Base-by-base conservation (phyloP, 2,113 vertebrate species). In the Cnemophilus loriae region DNA sequence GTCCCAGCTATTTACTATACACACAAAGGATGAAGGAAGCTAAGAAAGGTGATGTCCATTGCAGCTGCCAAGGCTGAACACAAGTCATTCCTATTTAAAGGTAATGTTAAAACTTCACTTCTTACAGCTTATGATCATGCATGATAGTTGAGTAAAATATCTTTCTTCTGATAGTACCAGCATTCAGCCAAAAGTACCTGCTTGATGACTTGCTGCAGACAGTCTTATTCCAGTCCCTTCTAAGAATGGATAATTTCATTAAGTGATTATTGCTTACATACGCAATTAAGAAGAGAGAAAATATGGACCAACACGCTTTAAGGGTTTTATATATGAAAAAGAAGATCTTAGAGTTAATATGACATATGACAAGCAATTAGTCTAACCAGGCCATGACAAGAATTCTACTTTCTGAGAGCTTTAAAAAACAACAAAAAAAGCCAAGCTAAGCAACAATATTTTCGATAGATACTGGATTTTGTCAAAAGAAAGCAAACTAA, bases 181-280 rank as follows among this genome's bases (percentile, higher is more conserved):
- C 24, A 27, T 55, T 50, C 50, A 86, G 61, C 71, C 52, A 81
- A 74, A 61, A 78, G 65, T 32, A 69, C 9, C 1, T 10, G 69
- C 77, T 65, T 69, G 55, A 61, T 59, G 67, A 65, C 65, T 69
- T 73, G 50, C 63, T 85, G 28, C 67, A 87, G 76, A 86, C 50
- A 70, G 39, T 57, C 57, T 91, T 94, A 90, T 33, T 84, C 68
- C 56, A 83, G 89, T 83, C 67, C 39, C 78, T 96, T 60, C 76
- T 92, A 87, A 94, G 80, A 82, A n/a, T n/a, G 27, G 88, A 39
- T 96, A 88, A 96, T 92, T 96, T 96, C 65, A 96, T 94, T 93
- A 96, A 91, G 85, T 82, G 92, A 94, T 96, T 94, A 95, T 67
- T 95, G 44, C 79, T 88, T 75, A 82, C 90, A 88, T 57, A 68